These are phyloP conservation scores for Cossypha heuglini DNA, from an alignment of 2,797 vertebrate species.

Conservation along the genomic window DNA sequence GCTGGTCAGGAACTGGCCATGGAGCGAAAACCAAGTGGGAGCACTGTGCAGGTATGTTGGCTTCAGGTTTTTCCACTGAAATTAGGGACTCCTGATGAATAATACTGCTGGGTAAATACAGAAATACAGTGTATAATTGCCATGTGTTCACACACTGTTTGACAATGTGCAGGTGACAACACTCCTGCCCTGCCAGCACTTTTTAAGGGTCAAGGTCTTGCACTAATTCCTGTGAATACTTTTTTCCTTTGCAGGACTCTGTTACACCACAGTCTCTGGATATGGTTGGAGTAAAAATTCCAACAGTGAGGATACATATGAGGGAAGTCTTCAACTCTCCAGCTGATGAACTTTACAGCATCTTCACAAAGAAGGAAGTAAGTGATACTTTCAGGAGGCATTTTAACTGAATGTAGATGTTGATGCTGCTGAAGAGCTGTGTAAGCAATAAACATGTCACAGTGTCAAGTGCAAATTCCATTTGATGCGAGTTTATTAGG, in stretches of 20 bases:
- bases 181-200: background rate
- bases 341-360: slow-evolving; percentile 50
- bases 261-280: background rate
- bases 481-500: background rate
- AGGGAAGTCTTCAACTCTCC: slow-evolving; percentile 51
- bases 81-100: background rate
- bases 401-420: background rate
- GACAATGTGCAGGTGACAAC: background rate
- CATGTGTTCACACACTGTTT: fast-evolving
- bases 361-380: slow-evolving; percentile 70
- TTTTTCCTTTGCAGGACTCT: slow-evolving; percentile 19
- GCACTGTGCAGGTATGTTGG: background rate
- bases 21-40: slow-evolving; percentile 27
- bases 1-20: slow-evolving; percentile 11
- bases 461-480: background rate
- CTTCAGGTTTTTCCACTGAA: background rate
- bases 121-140: fast-evolving
- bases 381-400: background rate
- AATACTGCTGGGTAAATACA: background rate
- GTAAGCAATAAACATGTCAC: background rate
- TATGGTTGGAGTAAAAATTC: slow-evolving; percentile 65
- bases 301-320: slow-evolving; percentile 63
- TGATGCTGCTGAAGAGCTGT: background rate
- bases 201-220: fast-evolving
- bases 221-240: fast-evolving